These are phyloP conservation scores for Ceriagrion tenellum DNA, from an alignment of 2,888 invertebrate genomes.

Conservation along the genomic window DNA sequence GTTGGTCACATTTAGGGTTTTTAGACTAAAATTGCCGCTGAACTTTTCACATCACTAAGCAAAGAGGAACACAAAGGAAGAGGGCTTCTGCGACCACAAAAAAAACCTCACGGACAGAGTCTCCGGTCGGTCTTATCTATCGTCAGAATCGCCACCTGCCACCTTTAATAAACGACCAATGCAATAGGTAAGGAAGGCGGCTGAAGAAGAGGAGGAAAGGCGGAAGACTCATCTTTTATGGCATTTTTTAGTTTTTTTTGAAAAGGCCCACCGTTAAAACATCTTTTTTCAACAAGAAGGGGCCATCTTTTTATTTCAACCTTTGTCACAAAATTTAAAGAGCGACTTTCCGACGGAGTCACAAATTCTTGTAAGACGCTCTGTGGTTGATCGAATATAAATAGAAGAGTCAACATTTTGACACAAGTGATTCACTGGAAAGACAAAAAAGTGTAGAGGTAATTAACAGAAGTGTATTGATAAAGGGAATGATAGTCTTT, in stretches of 20 bases:
- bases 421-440: neutral
- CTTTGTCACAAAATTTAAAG: neutral
- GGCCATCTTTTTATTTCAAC: neutral
- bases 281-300: neutral
- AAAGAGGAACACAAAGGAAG: neutral
- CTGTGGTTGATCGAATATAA: neutral
- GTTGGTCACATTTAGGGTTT: neutral
- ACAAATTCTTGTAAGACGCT: neutral
- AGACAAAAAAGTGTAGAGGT: neutral
- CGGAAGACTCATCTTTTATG: conserved; percentile 30
- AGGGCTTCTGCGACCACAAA: neutral
- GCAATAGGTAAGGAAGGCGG: neutral
- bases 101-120: conserved; percentile 29
- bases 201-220: conserved; percentile 24
- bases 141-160: conserved; percentile 38
- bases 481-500: too few relatives aligned
- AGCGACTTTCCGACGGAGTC: neutral
- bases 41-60: neutral
- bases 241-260: conserved; percentile 17
- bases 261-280: neutral
- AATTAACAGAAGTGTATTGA: neutral
- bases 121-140: neutral
- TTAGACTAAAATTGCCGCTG: neutral
- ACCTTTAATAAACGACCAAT: conserved; percentile 50
- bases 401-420: neutral